Evolutionary conservation across 2,113 vertebrate species (phyloP).

Genomic region (Pseudopipra pipra): DNA sequence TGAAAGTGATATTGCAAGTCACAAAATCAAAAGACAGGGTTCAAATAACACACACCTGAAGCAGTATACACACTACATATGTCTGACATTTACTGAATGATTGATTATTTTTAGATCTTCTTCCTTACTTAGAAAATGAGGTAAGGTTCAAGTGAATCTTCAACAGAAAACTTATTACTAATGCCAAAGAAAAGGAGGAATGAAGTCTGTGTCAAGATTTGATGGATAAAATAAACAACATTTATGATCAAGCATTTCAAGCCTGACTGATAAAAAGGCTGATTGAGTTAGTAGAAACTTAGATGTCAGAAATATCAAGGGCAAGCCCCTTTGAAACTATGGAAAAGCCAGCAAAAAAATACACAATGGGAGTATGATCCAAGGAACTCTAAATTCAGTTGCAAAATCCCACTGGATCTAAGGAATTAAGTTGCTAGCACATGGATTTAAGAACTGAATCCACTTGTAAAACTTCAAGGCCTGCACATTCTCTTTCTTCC

Average conservation of each 20-base stretch:
- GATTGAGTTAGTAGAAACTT: background rate
- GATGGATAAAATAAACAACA: background rate
- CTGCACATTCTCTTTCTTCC: background rate
- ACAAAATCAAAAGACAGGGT: conserved; percentile 37
- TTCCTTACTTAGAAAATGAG: background rate
- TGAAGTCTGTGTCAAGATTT: background rate
- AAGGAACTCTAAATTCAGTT: background rate
- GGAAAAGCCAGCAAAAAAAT: background rate
- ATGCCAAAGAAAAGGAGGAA: background rate
- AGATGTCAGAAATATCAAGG: background rate
- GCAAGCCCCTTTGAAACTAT: background rate
- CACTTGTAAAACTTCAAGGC: background rate
- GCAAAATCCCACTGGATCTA: background rate
- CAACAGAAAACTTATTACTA: background rate
- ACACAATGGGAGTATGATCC: accelerated
- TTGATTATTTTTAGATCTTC: conserved; percentile 19
- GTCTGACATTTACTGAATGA: conserved; percentile 22
- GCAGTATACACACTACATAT: background rate
- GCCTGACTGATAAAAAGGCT: background rate
- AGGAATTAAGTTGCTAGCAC: background rate
- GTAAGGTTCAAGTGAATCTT: background rate
- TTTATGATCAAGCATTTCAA: background rate
- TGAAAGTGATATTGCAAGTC: conserved; percentile 44
- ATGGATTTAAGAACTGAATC: background rate
- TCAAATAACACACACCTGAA: conserved; percentile 24